These are phyloP conservation scores for Bombus polaris DNA, from an alignment of 1,140 invertebrate genomes.

Conservation along the genomic window DNA sequence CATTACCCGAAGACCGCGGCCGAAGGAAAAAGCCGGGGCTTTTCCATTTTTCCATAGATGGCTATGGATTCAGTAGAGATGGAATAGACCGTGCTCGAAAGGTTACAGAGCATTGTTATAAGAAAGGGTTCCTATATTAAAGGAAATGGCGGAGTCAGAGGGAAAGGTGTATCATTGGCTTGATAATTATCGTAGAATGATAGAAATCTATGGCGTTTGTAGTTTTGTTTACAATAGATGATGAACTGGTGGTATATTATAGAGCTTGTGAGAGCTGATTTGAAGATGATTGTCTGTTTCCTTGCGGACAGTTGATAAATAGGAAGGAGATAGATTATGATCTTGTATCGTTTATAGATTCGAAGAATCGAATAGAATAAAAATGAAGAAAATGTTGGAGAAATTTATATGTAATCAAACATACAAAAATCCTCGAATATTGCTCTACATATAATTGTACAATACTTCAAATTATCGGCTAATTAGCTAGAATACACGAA, in stretches of 20 bases:
- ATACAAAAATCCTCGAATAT: background rate
- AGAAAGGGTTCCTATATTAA: conserved; percentile 4
- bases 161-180: background rate
- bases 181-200: conserved; percentile 2
- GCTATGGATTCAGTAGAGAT: conserved; percentile 68
- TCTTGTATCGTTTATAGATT: too few species aligned
- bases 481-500: background rate
- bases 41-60: conserved; percentile 47
- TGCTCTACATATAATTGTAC: background rate
- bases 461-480: background rate
- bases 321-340: too few species aligned
- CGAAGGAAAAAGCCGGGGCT: conserved; percentile 31
- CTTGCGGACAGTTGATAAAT: background rate
- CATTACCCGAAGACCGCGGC: conserved; percentile 58
- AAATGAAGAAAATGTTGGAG: too few species aligned
- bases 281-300: background rate
- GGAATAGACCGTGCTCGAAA: conserved; percentile 60
- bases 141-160: background rate
- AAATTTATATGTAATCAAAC: too few species aligned
- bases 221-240: background rate
- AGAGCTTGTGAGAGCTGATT: background rate
- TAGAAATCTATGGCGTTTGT: background rate
- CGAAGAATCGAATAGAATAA: too few species aligned
- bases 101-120: conserved; percentile 39
- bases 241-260: background rate